phyloP scores from a whole-genome alignment of 2,797 vertebrate species.

The Merluccius polli region DNA sequence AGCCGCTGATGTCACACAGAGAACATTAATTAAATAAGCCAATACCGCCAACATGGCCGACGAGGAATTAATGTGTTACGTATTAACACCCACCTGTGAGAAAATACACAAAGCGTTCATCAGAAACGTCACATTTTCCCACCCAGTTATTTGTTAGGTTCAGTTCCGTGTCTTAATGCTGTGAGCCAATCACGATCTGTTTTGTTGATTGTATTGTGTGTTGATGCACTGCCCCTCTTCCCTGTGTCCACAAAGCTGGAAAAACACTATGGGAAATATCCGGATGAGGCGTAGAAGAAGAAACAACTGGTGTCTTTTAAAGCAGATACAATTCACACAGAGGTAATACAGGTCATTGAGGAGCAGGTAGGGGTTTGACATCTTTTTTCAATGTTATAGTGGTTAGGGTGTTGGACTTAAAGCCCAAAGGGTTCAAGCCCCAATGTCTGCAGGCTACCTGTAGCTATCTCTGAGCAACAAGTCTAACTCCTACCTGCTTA shows the following conservation, averaged over 20 bases:
- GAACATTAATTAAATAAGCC: conserved; percentile 65
- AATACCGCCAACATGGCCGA: conserved; percentile 45
- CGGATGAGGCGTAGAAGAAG: neutral
- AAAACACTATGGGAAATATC: neutral
- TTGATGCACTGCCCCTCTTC: neutral
- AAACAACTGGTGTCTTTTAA: no score
- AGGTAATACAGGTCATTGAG: no score
- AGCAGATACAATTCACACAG: no score
- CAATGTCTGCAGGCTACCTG: no score
- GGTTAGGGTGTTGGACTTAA: no score
- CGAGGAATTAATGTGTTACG: conserved; percentile 31
- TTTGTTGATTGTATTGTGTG: neutral
- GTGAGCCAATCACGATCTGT: neutral
- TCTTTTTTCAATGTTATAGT: no score
- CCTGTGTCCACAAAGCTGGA: conserved; percentile 2
- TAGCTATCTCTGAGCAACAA: no score
- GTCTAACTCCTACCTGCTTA: no score
- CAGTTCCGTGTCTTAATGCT: neutral
- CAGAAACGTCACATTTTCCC: neutral
- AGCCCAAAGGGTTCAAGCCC: no score
- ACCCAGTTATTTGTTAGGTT: no score
- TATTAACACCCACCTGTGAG: neutral
- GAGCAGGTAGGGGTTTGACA: no score
- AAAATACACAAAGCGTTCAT: neutral
- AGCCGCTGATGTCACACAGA: conserved; percentile 60